Base-by-base conservation (phyloP, 2,888 invertebrate genomes). In the Nysson spinosus region DNA sequence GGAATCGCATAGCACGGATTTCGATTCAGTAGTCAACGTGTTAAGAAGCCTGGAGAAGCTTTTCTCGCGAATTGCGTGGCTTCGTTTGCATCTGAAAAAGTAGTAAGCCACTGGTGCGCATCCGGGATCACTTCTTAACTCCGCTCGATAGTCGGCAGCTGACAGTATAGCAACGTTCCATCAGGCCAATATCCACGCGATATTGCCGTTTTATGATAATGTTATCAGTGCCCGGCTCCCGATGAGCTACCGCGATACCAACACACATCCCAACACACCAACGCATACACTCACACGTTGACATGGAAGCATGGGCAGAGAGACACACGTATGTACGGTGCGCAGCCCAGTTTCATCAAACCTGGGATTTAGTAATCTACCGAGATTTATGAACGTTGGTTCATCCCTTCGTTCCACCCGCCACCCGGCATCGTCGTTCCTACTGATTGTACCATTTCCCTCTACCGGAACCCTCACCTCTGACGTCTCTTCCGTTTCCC, bases 131-230 rank as follows among this genome's bases (percentile, higher is more conserved):
- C 60, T 75, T 69, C 75, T 79, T 77, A 73, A 74, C 73, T 79
- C 63, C 62, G 64, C 69, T 78, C 67, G 69, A 57, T 66, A 63
- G 69, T 57, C 52, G 67, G 44, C 43, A 60, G 60, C 49, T 52
- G 69, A 26, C 57, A 34, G 57, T 52, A 50, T 47, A 56, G 69
- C 65, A 32, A 32, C 67, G 62, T 69, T 71, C 65, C 65, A 65
- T 69, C 71, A 75, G 69, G 71, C 77, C 81, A 80, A 80, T 80
- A 80, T 79, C 75, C 82, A 75, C 70, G 80, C 83, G 83, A 85
- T 86, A 87, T 87, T 87, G 86, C 87, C 85, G 81, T 87, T 87
- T 88, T 87, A 87, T 87, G 87, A 87, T 87, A 88, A 87, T 87
- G 87, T 87, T 87, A 87, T 88, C 87, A 87, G 85, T 85, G 81